A percentile compares a stretch with the other conserved stretches of the same genome.
Conservation (phyloP, 2,113 vertebrate species). For the Platichthys flesus region DNA sequence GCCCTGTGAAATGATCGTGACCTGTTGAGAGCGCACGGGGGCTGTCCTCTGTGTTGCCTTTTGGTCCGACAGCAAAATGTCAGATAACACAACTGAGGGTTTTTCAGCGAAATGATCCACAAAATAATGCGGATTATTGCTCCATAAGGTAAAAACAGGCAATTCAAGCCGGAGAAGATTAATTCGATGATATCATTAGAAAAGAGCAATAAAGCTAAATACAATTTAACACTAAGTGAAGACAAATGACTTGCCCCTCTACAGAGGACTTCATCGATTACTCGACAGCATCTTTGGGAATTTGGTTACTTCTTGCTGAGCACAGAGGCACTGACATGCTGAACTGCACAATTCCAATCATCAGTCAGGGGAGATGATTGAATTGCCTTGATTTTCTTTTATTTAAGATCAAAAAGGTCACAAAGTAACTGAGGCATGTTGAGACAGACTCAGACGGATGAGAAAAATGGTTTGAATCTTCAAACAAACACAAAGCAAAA, state of each 20-base stretch:
- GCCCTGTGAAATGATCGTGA: constrained; percentile 49
- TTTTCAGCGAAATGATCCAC: constrained; percentile 2
- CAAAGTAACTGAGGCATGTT: not conserved
- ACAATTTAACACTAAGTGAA: not conserved
- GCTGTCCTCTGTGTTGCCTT: constrained; percentile 33
- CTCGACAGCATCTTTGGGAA: not conserved
- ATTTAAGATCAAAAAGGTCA: not conserved
- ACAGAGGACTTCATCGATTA: not conserved
- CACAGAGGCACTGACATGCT: not conserved
- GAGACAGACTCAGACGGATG: not conserved
- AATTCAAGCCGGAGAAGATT: not conserved
- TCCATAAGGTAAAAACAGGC: not conserved
- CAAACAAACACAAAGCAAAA: not conserved
- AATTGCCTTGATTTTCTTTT: not conserved
- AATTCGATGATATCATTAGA: not conserved
- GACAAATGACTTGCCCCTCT: not conserved
- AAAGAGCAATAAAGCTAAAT: not conserved
- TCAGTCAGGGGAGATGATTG: not conserved
- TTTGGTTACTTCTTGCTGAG: constrained; percentile 3
- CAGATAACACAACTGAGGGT: constrained; percentile 34
- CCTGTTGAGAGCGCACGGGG: constrained; percentile 14
- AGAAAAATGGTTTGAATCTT: not conserved
- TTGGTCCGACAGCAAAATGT: constrained; percentile 21
- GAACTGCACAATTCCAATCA: not conserved
- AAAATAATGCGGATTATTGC: not conserved